These are phyloP conservation scores for Cercocebus atys DNA, from an alignment of 2,113 vertebrate genomes.

Conservation along the genomic window DNA sequence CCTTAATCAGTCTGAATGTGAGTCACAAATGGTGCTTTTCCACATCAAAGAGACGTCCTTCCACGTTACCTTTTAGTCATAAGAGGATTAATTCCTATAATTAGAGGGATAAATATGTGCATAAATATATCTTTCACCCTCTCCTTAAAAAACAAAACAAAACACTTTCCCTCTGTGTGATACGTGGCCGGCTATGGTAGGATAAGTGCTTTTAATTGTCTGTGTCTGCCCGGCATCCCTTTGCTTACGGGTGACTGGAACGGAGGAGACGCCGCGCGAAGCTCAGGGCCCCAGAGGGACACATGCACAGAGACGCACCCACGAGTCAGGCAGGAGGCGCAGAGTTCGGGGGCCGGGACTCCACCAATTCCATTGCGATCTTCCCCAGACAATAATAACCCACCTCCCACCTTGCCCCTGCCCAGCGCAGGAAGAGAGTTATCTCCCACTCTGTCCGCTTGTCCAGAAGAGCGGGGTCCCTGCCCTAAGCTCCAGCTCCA, in stretches of 20 bases:
- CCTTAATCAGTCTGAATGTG: conserved; percentile 86
- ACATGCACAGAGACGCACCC: neutral
- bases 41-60: conserved; percentile 86
- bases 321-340: neutral
- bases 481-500: conserved; percentile 44
- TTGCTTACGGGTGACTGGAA: neutral
- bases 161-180: conserved; percentile 66
- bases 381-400: neutral
- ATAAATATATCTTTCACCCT: conserved; percentile 84
- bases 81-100: conserved; percentile 90
- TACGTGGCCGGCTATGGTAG: conserved; percentile 43
- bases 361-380: rapidly evolving
- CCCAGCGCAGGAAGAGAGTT: neutral
- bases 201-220: neutral
- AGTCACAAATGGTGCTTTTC: conserved; percentile 86
- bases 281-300: neutral
- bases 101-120: conserved; percentile 88
- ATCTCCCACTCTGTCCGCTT: neutral
- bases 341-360: rapidly evolving
- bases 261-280: neutral
- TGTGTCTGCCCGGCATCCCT: neutral
- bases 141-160: neutral
- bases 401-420: neutral
- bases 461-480: conserved; percentile 39
- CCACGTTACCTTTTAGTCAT: conserved; percentile 87